A percentile compares a stretch with the other conserved stretches of the same genome.
Conservation (phyloP, 2,113 vertebrate species). For the Echinops telfairi region DNA sequence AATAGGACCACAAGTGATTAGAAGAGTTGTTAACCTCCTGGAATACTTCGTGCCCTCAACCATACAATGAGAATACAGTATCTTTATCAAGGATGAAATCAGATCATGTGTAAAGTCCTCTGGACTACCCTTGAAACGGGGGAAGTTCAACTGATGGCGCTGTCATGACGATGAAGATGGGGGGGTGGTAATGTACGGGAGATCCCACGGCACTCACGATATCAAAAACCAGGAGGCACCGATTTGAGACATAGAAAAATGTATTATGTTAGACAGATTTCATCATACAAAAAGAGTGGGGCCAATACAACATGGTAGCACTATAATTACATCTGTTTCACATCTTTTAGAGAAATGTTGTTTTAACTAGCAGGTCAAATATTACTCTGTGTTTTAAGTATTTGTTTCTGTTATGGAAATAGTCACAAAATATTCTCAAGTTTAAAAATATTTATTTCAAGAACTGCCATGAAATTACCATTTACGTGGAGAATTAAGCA, state of each 20-base stretch:
- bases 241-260: neutral
- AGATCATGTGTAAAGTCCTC: neutral
- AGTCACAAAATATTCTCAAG: conserved; percentile 77
- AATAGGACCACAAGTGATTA: neutral
- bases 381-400: conserved; percentile 74
- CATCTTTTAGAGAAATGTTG: conserved; percentile 45
- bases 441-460: conserved; percentile 80
- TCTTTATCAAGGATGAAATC: neutral
- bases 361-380: conserved; percentile 68
- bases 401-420: conserved; percentile 73
- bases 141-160: neutral
- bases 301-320: neutral
- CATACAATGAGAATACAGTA: neutral
- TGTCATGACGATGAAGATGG: neutral
- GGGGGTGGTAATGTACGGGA: neutral
- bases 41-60: neutral
- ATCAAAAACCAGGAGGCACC: neutral
- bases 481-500: conserved; percentile 79
- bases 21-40: neutral
- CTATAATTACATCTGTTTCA: neutral
- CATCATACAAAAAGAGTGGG: conserved; percentile 46
- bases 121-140: neutral
- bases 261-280: conserved; percentile 19
- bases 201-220: neutral
- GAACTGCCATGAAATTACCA: conserved; percentile 82